Evolutionary conservation across 2,797 vertebrate genomes (phyloP), one percentile per base, ranked within the genome.

Genomic region (Sitta carolinensis): DNA sequence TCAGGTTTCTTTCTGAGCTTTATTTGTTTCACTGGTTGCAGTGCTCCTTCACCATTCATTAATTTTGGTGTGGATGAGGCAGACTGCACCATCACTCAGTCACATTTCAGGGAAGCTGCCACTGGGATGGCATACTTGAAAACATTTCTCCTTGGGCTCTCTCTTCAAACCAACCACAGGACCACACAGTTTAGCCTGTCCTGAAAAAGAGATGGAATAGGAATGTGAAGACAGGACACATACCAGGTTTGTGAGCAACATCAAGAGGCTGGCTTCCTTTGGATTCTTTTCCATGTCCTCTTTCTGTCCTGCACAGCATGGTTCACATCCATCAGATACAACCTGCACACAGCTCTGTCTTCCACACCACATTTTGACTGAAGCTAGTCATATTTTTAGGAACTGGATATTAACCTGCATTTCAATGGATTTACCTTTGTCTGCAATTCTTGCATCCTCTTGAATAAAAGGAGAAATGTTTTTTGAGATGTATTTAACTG

Each of bases 241-340:
- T 23, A 47, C 6, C 2, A 5, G 14, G 9, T 25, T 84, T 1
- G 1, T 19, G 25, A 89, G 34, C 2, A 2, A 32, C 7, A 9
- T 14, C 0, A 4, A 64, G 54, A 78, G 16, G 3, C 27, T 87
- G 18, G 3, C 27, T 87, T 81, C 7, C 27, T 62, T 64, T 59
- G 38, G 21, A 85, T 89, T 68, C 10, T 6, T 13, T 87, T 13
- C n/a, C n/a, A 38, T 30, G 27, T 21, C 50, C 16, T 51, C 20
- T 26, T 54, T 38, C 43, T 64, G 47, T 17, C 15, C 30, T 66
- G 34, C 29, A 61, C 25, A 42, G 15, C 0, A 2, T 68, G 40
- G 25, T 72, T 89, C 61, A 64, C 27, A 26, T 51, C 16, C 22
- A 47, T 55, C 36, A 87, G 38, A 67, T 7, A 50, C 8, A 69